Evolutionary conservation across 2,113 vertebrate species (phyloP).

Genomic region (Gila orcuttii): DNA sequence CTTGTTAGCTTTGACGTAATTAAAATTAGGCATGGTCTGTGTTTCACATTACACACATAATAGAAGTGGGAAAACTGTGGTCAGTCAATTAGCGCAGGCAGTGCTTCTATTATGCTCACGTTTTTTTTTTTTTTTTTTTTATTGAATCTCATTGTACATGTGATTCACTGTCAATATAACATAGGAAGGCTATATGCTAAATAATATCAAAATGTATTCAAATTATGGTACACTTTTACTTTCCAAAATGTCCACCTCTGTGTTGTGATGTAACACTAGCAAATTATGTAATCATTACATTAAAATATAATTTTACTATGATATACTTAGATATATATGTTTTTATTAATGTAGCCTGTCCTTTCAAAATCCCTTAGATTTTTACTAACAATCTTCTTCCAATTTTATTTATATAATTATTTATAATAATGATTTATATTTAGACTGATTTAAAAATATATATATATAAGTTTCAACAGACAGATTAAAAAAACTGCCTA

Average conservation of each 20-base stretch:
- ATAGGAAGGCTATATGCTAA: not conserved
- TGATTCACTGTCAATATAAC: not conserved
- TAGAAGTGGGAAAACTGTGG: not conserved
- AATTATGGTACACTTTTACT: no score
- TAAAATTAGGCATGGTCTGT: conserved; percentile 51
- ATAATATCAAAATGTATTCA: no score
- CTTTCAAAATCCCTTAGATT: not conserved
- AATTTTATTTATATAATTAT: not conserved
- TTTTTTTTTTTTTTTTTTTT: not conserved
- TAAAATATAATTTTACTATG: not conserved
- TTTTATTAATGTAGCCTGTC: not conserved
- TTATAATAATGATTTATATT: not conserved
- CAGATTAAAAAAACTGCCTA: not conserved
- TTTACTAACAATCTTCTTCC: not conserved
- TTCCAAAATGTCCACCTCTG: no score
- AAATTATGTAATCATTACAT: not conserved
- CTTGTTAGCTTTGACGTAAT: conserved; percentile 55
- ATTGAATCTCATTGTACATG: not conserved
- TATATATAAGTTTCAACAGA: no score
- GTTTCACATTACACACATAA: conserved; percentile 27
- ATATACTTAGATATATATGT: not conserved
- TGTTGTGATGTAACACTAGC: not conserved
- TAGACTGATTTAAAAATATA: no score
- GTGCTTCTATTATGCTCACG: not conserved
- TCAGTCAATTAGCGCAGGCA: conserved; percentile 13